These are phyloP conservation scores for Hippopotamus amphibius DNA, from an alignment of 2,113 vertebrate species.

Conservation along the genomic window DNA sequence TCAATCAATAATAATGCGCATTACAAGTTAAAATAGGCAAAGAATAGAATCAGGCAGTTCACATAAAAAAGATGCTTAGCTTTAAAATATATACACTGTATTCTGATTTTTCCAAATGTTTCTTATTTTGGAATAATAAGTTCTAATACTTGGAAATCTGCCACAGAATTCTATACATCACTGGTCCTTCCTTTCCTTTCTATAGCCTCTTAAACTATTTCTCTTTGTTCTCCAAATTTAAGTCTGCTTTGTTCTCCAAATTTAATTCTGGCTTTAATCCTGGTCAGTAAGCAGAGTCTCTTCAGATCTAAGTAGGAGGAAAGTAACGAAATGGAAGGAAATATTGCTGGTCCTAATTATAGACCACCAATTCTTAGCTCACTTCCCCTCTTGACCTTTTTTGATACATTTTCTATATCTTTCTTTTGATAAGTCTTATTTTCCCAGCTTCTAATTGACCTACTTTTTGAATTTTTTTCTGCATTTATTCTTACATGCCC, in stretches of 20 bases:
- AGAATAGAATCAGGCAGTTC: background rate
- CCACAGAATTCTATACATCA: background rate
- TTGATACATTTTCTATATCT: background rate
- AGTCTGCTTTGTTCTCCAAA: background rate
- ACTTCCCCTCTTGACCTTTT: background rate
- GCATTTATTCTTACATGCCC: background rate
- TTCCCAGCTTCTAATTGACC: background rate
- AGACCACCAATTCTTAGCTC: background rate
- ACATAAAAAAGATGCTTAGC: background rate
- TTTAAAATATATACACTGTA: background rate
- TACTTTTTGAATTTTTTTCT: background rate
- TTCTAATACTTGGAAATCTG: slow-evolving; percentile 10
- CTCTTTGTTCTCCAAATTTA: background rate
- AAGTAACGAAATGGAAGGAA: background rate
- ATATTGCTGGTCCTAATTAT: background rate
- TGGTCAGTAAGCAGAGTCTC: background rate
- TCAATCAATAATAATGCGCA: background rate
- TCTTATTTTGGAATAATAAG: slow-evolving; percentile 32
- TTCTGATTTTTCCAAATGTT: background rate
- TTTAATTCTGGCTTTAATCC: background rate
- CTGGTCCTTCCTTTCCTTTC: background rate
- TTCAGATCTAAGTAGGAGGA: background rate
- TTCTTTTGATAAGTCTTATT: slow-evolving; percentile 16
- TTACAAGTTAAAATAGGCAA: background rate
- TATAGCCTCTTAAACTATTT: background rate